Evolutionary conservation across 2,888 invertebrate genomes (phyloP).

Genomic region (Spodoptera littoralis): DNA sequence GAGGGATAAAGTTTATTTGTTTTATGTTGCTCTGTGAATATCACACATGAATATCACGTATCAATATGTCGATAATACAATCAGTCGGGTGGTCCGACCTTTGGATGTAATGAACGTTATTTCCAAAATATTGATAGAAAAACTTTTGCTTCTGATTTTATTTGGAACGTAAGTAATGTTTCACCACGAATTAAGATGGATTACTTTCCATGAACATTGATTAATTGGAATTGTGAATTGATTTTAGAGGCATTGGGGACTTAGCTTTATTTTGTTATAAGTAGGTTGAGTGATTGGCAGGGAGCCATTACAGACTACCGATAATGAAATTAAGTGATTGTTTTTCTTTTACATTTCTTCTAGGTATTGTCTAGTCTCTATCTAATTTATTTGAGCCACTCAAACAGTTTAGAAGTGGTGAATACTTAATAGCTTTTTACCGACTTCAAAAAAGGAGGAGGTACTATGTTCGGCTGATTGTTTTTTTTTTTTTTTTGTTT

Average conservation of each 20-base stretch:
- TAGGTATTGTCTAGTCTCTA: not conserved
- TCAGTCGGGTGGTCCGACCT: not conserved
- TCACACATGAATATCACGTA: slow-evolving; percentile 4
- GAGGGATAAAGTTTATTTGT: slow-evolving; percentile 36
- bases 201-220: slow-evolving; percentile 46
- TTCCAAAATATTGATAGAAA: slow-evolving; percentile 16
- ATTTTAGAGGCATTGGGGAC: slow-evolving; percentile 26
- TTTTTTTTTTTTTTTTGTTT: no score
- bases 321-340: slow-evolving; percentile 28
- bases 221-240: slow-evolving; percentile 44
- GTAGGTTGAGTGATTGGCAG: slow-evolving; percentile 6
- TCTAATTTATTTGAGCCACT: slow-evolving; percentile 19
- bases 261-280: slow-evolving; percentile 23
- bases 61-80: slow-evolving; percentile 19
- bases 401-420: not conserved
- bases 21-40: slow-evolving; percentile 17
- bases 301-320: slow-evolving; percentile 7
- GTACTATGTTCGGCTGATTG: no score
- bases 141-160: slow-evolving; percentile 30
- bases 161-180: slow-evolving; percentile 30
- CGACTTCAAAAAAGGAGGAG: no score
- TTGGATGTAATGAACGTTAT: slow-evolving; percentile 6
- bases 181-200: slow-evolving; percentile 33
- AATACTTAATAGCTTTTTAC: slow-evolving; percentile 8
- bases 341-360: slow-evolving; percentile 23